A percentile compares a stretch with the other conserved stretches of the same genome.
These are phyloP conservation scores for Acholoe squamosa DNA, from an alignment of 2,888 invertebrate genomes.

Conservation along the genomic window DNA sequence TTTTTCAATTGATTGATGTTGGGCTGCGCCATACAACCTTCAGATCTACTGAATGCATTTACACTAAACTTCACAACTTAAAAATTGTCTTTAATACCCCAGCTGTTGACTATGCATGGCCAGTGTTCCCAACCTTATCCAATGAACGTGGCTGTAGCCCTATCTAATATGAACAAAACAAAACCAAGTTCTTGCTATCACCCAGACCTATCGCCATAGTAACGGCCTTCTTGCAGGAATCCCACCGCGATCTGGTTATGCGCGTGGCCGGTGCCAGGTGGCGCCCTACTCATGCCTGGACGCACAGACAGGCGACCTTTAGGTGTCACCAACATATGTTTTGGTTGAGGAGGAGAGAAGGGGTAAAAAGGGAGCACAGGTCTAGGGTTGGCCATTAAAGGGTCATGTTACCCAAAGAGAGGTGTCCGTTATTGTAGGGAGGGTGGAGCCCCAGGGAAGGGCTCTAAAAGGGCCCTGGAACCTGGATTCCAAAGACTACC, in stretches of 20 bases:
- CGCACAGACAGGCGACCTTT: not conserved
- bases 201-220: constrained; percentile 31
- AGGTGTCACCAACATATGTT: constrained; percentile 54
- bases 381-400: constrained; percentile 46
- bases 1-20: too few relatives aligned
- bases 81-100: not conserved
- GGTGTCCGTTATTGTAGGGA: constrained; percentile 29
- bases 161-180: not conserved
- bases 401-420: not conserved
- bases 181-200: constrained; percentile 15
- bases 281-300: not conserved
- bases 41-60: too few relatives aligned
- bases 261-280: constrained; percentile 41
- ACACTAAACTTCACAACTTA: too few relatives aligned
- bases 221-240: not conserved
- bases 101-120: not conserved
- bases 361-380: constrained; percentile 1
- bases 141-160: not conserved
- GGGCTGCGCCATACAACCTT: too few relatives aligned
- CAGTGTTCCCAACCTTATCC: not conserved
- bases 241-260: constrained; percentile 1
- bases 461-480: not conserved
- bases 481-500: constrained; percentile 33
- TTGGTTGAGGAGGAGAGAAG: not conserved
- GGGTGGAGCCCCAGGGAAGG: not conserved